Conservation (phyloP, 1,140 invertebrate genomes). For the Bombus breviceps region DNA sequence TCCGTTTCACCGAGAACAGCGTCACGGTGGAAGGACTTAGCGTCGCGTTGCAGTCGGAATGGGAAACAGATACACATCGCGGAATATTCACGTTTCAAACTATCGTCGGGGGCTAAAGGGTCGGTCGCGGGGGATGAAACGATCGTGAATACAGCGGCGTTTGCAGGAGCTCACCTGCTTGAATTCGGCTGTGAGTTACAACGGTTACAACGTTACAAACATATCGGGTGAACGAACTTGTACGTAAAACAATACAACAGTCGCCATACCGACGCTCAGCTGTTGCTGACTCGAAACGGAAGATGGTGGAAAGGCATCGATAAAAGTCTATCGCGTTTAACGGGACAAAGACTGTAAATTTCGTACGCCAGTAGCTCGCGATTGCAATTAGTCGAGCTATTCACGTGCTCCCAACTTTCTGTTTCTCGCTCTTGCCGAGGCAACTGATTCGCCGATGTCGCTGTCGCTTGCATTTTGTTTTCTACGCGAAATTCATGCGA, state of each 20-base stretch:
- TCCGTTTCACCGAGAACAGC: constrained; percentile 10
- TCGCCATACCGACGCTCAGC: background rate
- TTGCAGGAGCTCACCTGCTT: background rate
- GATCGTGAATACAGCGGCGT: background rate
- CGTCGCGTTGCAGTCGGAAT: constrained; percentile 15
- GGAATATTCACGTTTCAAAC: constrained; percentile 39
- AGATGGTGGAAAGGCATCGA: background rate
- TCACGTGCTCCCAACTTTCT: background rate
- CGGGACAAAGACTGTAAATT: constrained; percentile 3
- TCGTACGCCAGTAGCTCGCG: background rate
- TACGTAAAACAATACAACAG: constrained; percentile 14
- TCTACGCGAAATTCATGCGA: too few relatives aligned
- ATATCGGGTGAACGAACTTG: constrained; percentile 26
- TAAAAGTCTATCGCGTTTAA: constrained; percentile 11
- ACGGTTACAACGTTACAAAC: constrained; percentile 6
- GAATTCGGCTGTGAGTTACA: background rate
- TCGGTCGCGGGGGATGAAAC: background rate
- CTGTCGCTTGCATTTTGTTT: too few relatives aligned
- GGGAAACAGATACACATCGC: constrained; percentile 39
- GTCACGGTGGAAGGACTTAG: constrained; percentile 8
- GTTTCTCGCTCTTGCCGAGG: background rate
- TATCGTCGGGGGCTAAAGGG: background rate
- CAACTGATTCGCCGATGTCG: too few relatives aligned
- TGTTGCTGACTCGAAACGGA: background rate
- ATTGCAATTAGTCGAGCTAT: constrained; percentile 12